Evolutionary conservation across 2,797 vertebrate species (phyloP).

Genomic region (Argyrosomus regius): DNA sequence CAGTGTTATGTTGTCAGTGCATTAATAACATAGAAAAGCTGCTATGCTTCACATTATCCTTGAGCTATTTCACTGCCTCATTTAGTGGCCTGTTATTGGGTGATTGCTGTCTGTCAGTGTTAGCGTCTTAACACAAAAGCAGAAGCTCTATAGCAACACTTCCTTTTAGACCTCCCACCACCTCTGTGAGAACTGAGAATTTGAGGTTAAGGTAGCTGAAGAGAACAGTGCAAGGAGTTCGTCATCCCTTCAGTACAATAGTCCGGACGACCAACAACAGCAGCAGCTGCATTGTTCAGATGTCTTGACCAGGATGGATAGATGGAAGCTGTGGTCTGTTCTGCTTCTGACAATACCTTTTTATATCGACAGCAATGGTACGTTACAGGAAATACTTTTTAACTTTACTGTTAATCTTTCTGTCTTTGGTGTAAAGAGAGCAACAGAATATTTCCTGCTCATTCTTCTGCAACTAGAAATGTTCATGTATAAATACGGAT

Average conservation of each 20-base stretch:
- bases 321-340: conserved; percentile 14
- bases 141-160: background rate
- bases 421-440: background rate
- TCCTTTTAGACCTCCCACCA: background rate
- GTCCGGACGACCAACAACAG: background rate
- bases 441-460: background rate
- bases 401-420: background rate
- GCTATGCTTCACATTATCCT: background rate
- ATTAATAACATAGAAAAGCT: no score
- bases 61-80: background rate
- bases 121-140: background rate
- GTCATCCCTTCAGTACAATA: rapidly evolving
- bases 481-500: background rate
- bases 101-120: no score
- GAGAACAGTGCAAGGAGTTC: background rate
- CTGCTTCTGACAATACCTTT: conserved; percentile 10
- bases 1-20: no score
- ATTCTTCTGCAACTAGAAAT: background rate
- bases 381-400: background rate
- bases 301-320: conserved; percentile 7
- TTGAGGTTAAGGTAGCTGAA: background rate
- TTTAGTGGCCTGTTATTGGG: background rate
- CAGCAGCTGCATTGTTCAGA: background rate
- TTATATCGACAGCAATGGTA: background rate
- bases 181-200: background rate